phyloP scores from a whole-genome alignment of 2,888 invertebrate species.

The Hyppa rectilinea region DNA sequence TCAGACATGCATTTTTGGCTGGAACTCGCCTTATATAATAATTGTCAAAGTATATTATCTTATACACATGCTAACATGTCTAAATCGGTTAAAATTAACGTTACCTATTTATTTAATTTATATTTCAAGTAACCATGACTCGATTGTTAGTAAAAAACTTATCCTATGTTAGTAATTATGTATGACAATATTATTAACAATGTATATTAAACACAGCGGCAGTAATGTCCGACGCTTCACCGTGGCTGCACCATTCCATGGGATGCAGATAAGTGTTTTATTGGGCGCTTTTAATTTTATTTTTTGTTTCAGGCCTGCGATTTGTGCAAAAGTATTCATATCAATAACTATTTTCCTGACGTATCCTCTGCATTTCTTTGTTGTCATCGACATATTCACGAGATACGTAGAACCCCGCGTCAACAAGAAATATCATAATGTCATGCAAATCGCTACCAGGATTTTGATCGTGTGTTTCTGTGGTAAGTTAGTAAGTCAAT shows the following conservation, averaged over 20 bases:
- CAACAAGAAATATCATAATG: slow-evolving; percentile 78
- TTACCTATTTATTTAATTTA: no score
- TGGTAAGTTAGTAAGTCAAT: no score
- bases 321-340: slow-evolving; percentile 95
- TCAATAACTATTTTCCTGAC: slow-evolving; percentile 97
- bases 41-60: no score
- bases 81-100: not conserved
- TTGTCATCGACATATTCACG: slow-evolving; percentile 97
- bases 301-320: slow-evolving; percentile 92
- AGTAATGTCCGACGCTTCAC: no score
- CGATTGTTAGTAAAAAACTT: no score
- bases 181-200: no score
- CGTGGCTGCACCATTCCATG: no score
- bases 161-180: no score
- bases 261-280: not conserved
- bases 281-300: not conserved
- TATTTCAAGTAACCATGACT: no score
- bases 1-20: no score
- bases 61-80: not conserved
- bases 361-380: slow-evolving; percentile 98
- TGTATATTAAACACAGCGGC: no score
- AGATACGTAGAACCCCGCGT: slow-evolving; percentile 93
- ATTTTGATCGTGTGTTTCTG: slow-evolving; percentile 82
- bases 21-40: no score
- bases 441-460: slow-evolving; percentile 77